phyloP scores from a whole-genome alignment of 2,113 vertebrate genomes.

The Epinephelus cyanopodus region DNA sequence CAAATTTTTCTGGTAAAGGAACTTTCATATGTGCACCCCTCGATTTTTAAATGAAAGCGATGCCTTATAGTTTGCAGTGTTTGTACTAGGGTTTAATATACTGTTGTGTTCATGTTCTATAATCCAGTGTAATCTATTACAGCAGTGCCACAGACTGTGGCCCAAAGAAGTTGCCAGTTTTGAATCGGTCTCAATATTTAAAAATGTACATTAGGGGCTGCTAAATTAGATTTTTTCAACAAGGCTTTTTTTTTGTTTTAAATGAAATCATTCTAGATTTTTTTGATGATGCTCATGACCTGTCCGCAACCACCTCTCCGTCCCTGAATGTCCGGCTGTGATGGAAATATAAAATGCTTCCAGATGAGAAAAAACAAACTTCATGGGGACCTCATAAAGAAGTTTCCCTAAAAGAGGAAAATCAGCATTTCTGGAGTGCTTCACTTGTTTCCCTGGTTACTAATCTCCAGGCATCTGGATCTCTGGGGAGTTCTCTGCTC shows the following conservation, averaged over 20 bases:
- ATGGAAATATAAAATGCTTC: constrained; percentile 51
- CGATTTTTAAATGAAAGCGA: too few species aligned
- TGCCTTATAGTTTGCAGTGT: neutral
- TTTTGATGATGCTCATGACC: neutral
- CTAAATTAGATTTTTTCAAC: neutral
- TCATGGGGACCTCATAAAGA: constrained; percentile 36
- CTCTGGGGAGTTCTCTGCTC: constrained; percentile 82
- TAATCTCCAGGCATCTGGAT: constrained; percentile 86
- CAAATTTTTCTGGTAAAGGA: too few species aligned
- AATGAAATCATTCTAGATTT: neutral
- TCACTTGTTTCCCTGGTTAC: constrained; percentile 86
- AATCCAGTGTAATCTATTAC: neutral
- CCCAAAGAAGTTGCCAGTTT: neutral
- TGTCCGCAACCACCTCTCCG: neutral
- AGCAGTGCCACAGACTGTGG: neutral
- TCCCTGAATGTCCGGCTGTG: constrained; percentile 8
- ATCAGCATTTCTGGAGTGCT: constrained; percentile 75
- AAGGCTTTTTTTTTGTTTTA: neutral
- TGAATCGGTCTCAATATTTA: neutral
- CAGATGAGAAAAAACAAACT: constrained; percentile 15
- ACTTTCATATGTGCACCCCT: too few species aligned
- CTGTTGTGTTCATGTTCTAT: neutral
- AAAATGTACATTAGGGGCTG: too few species aligned
- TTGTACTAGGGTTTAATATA: neutral
- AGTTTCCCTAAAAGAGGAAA: constrained; percentile 56